phyloP scores from a whole-genome alignment of 2,113 vertebrate species.

The Nycticryphes semicollaris region DNA sequence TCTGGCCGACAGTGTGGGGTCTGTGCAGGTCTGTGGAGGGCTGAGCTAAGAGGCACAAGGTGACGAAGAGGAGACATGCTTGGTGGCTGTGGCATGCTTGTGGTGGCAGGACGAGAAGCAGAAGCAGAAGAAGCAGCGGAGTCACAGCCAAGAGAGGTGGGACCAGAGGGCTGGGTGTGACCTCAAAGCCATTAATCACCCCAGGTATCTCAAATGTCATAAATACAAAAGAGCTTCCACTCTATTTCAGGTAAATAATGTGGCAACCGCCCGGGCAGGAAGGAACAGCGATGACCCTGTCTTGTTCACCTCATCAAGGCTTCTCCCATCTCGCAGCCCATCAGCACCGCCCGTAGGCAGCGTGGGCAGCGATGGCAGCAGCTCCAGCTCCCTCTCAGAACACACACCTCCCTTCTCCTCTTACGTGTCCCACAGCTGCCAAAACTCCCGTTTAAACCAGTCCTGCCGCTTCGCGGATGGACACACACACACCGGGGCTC shows the following conservation, averaged over 20 bases:
- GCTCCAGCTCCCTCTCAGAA: background rate
- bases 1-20: fast-evolving
- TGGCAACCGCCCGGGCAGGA: background rate
- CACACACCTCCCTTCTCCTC: background rate
- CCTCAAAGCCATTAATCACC: background rate
- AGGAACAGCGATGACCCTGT: background rate
- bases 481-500: background rate
- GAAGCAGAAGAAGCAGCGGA: background rate
- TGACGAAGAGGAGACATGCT: background rate
- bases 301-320: background rate
- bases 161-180: background rate
- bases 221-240: background rate
- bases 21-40: background rate
- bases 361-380: background rate
- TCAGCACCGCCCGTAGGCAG: background rate
- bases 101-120: background rate
- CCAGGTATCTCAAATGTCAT: background rate
- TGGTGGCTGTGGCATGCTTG: background rate
- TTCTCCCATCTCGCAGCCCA: background rate
- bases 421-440: background rate
- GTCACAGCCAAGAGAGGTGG: background rate
- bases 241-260: background rate
- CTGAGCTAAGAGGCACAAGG: background rate
- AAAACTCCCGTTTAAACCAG: fast-evolving
- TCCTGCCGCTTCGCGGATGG: background rate